Evolutionary conservation across 2,113 vertebrate genomes (phyloP).

Genomic region (Solenodon paradoxus): DNA sequence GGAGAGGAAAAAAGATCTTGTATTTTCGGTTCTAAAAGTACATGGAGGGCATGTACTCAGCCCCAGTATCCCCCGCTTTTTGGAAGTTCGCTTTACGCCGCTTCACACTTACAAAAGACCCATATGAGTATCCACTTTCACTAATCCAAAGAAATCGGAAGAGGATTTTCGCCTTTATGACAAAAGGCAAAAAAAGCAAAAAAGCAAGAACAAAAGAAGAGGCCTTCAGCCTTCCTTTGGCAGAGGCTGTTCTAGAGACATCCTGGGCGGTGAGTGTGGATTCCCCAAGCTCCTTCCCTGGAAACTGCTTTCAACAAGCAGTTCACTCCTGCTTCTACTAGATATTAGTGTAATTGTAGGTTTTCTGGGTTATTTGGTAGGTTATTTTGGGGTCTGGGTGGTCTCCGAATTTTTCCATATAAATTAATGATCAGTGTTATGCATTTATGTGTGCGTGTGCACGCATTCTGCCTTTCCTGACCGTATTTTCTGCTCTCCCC

Average conservation of each 20-base stretch:
- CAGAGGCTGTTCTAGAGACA: background rate
- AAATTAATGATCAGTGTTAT: background rate
- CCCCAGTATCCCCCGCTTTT: background rate
- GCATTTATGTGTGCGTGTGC: no score
- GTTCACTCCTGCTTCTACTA: background rate
- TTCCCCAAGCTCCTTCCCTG: no score
- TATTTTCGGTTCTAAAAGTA: background rate
- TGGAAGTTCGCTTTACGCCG: background rate
- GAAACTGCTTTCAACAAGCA: no score
- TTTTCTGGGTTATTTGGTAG: background rate
- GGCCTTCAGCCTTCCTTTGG: background rate
- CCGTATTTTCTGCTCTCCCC: background rate
- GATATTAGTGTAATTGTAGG: background rate
- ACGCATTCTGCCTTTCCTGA: background rate
- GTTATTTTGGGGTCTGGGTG: background rate
- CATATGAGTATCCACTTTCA: background rate
- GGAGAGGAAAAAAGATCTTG: background rate
- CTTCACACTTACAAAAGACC: background rate
- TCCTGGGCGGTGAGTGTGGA: background rate
- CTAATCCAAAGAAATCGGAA: background rate
- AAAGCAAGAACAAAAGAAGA: no score
- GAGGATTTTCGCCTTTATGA: background rate
- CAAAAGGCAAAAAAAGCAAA: background rate
- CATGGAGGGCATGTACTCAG: background rate
- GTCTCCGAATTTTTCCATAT: background rate